Evolutionary conservation across 1,140 invertebrate species (phyloP).

Genomic region (Papilio dardanus): DNA sequence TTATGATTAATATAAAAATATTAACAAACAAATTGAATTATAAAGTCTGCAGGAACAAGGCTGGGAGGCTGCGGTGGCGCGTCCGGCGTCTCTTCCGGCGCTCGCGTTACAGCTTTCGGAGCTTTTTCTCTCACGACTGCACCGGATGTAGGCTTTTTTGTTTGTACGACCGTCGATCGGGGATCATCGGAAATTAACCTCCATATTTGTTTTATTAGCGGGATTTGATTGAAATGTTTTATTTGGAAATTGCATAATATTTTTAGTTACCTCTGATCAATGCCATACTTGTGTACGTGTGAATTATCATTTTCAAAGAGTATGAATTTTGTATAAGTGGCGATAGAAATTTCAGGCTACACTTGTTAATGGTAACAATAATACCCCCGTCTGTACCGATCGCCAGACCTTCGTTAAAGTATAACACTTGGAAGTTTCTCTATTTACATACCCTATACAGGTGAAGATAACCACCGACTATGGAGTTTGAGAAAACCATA

Average conservation of each 20-base stretch:
- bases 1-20: conserved; percentile 12
- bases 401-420: too few species aligned
- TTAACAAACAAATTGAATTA: background rate
- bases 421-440: too few species aligned
- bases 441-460: too few species aligned
- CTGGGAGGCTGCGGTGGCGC: conserved; percentile 50
- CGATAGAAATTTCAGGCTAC: too few species aligned
- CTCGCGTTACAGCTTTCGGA: conserved; percentile 48
- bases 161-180: background rate
- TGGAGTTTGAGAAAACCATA: too few species aligned
- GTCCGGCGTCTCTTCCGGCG: conserved; percentile 57
- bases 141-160: conserved; percentile 46
- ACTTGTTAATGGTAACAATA: too few species aligned
- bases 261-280: too few species aligned
- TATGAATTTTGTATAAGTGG: too few species aligned
- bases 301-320: too few species aligned
- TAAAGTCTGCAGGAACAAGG: background rate
- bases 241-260: background rate
- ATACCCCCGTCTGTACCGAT: too few species aligned
- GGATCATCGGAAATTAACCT: conserved; percentile 38
- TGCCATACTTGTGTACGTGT: too few species aligned
- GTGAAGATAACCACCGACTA: too few species aligned
- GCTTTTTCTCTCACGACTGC: conserved; percentile 49
- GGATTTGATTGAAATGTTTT: conserved; percentile 17
- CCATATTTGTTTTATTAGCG: conserved; percentile 27